Percentiles rank a stretch among this genome's conserved stretches.
phyloP scores from a whole-genome alignment of 2,888 invertebrate species.

The Andrena bucephala region DNA sequence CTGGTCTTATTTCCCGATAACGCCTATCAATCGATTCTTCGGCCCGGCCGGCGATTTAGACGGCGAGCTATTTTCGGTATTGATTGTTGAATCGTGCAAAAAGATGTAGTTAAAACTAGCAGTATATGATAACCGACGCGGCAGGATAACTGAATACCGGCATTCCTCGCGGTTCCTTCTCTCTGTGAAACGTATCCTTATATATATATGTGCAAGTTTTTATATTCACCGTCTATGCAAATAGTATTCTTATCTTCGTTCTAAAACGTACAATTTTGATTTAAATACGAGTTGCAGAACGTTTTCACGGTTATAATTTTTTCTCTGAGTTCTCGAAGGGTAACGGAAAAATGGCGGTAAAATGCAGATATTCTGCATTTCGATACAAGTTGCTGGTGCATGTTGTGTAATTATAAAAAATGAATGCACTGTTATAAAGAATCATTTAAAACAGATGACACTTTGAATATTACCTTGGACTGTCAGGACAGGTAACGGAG shows the following conservation, averaged over 20 bases:
- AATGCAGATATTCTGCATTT: neutral
- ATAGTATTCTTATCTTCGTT: too few relatives aligned
- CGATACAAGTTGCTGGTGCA: too few relatives aligned
- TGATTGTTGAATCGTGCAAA: neutral
- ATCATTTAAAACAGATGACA: too few relatives aligned
- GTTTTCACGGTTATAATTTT: too few relatives aligned
- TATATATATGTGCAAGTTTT: neutral
- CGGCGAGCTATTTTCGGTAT: neutral
- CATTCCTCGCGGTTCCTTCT: neutral
- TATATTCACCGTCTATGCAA: neutral
- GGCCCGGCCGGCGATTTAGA: neutral
- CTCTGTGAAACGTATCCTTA: neutral
- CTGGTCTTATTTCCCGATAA: conserved; percentile 23
- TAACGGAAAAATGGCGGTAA: neutral
- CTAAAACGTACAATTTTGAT: too few relatives aligned
- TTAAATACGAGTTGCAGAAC: too few relatives aligned
- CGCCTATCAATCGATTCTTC: neutral
- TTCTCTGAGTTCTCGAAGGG: neutral
- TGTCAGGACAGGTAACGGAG: too few relatives aligned
- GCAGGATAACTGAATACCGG: neutral
- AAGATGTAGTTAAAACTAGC: neutral
- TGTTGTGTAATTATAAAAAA: too few relatives aligned
- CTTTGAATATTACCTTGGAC: too few relatives aligned
- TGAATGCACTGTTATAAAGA: too few relatives aligned
- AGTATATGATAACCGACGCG: neutral